phyloP scores from a whole-genome alignment of 1,140 invertebrate species.

The Eriosoma lanigerum region DNA sequence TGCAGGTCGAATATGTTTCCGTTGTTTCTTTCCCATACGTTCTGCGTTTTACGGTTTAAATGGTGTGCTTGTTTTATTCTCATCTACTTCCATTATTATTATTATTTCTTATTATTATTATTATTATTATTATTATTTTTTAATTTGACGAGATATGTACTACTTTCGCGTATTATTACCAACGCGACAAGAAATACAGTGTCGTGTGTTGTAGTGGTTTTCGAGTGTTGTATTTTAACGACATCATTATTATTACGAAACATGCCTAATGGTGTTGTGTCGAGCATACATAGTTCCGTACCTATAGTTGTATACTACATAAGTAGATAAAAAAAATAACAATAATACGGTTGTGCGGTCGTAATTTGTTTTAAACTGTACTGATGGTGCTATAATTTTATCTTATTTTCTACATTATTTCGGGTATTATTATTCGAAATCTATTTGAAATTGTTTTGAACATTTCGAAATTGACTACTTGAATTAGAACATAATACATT shows the following conservation, averaged over 20 bases:
- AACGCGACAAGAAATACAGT: neutral
- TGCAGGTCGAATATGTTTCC: no score
- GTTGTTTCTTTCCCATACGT: no score
- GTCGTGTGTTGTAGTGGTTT: slow-evolving; percentile 19
- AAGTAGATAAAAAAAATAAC: neutral
- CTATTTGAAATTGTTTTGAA: no score
- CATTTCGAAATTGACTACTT: no score
- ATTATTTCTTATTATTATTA: no score
- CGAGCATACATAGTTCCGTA: neutral
- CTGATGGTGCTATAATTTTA: neutral
- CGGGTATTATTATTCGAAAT: no score
- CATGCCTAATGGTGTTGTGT: slow-evolving; percentile 2
- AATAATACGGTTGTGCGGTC: neutral
- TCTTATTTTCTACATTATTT: no score
- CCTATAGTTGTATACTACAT: neutral
- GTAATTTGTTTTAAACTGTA: neutral
- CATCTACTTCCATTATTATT: no score
- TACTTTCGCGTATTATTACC: slow-evolving; percentile 5
- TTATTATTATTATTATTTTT: no score
- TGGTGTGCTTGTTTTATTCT: neutral
- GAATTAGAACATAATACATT: no score
- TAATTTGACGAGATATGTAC: slow-evolving; percentile 2
- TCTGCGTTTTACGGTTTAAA: no score
- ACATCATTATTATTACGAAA: slow-evolving; percentile 32
- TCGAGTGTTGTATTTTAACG: slow-evolving; percentile 14